Conservation (phyloP, 2,888 invertebrate species). For the Chorisops tibialis region DNA sequence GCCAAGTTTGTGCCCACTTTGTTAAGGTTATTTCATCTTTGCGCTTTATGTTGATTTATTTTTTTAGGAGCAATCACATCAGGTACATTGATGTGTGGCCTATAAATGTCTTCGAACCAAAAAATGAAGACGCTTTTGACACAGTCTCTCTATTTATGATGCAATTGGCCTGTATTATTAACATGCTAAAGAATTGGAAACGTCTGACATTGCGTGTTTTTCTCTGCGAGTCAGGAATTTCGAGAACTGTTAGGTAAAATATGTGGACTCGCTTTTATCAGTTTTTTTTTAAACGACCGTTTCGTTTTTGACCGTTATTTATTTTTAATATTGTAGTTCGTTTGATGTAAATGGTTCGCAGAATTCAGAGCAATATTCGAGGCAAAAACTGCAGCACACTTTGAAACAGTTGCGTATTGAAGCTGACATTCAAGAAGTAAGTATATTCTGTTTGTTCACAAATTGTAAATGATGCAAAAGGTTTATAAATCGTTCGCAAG, state of each 20-base stretch:
- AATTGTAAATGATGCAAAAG: too few relatives aligned
- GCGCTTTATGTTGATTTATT: slow-evolving; percentile 4
- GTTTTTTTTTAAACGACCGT: background rate
- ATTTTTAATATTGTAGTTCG: slow-evolving; percentile 36
- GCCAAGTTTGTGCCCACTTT: slow-evolving; percentile 57
- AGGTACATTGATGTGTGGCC: slow-evolving; percentile 97
- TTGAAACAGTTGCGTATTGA: slow-evolving; percentile 82
- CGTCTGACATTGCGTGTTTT: slow-evolving; percentile 81
- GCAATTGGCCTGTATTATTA: slow-evolving; percentile 92
- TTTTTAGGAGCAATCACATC: slow-evolving; percentile 52
- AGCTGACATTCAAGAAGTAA: slow-evolving; percentile 72
- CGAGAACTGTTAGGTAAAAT: slow-evolving; percentile 28
- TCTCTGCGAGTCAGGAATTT: slow-evolving; percentile 64
- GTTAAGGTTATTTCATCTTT: too few relatives aligned
- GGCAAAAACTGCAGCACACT: slow-evolving; percentile 60
- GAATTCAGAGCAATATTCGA: slow-evolving; percentile 19
- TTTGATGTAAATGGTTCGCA: slow-evolving; percentile 47
- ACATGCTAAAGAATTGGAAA: slow-evolving; percentile 88
- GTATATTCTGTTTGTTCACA: slow-evolving; percentile 38
- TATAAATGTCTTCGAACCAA: slow-evolving; percentile 81
- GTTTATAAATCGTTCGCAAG: too few relatives aligned
- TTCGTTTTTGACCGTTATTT: background rate
- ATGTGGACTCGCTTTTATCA: too few relatives aligned
- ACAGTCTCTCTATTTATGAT: slow-evolving; percentile 92
- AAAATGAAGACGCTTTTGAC: slow-evolving; percentile 76